A percentile compares a stretch with the other conserved stretches of the same genome.
Conservation (phyloP, 2,113 vertebrate genomes). For the Ia io region DNA sequence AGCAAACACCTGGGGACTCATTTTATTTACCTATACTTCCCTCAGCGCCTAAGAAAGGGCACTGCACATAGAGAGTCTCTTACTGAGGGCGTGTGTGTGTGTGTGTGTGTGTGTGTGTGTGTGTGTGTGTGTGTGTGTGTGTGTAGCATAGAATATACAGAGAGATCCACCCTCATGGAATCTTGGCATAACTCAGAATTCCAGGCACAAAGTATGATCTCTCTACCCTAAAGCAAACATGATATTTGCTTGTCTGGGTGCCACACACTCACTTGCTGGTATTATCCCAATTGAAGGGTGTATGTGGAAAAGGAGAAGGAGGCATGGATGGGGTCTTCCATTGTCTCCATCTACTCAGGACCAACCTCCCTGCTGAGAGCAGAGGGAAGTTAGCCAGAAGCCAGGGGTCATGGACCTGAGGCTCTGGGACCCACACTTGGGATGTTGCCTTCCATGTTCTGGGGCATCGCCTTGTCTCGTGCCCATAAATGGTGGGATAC, state of each 20-base stretch:
- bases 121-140: background rate
- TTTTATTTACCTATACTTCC: background rate
- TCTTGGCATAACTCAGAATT: constrained; percentile 24
- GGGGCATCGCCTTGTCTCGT: background rate
- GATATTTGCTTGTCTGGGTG: constrained; percentile 41
- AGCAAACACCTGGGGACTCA: background rate
- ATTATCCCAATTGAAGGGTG: constrained; percentile 1
- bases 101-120: background rate
- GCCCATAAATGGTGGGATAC: background rate
- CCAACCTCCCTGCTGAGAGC: background rate
- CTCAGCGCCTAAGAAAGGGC: background rate
- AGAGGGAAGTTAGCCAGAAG: background rate
- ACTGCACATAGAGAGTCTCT: background rate
- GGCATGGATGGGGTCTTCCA: background rate
- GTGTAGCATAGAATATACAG: background rate
- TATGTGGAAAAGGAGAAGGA: constrained; percentile 26
- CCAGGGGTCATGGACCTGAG: background rate
- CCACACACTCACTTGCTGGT: constrained; percentile 25
- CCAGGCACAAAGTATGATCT: constrained; percentile 14
- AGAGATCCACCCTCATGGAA: background rate
- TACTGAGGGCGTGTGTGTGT: background rate
- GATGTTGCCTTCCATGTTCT: background rate
- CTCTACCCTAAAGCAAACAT: background rate
- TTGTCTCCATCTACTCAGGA: background rate
- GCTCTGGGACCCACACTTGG: background rate